A percentile compares a stretch with the other conserved stretches of the same genome.
Conservation (phyloP, 2,797 vertebrate species). For the Peromyscus eremicus region DNA sequence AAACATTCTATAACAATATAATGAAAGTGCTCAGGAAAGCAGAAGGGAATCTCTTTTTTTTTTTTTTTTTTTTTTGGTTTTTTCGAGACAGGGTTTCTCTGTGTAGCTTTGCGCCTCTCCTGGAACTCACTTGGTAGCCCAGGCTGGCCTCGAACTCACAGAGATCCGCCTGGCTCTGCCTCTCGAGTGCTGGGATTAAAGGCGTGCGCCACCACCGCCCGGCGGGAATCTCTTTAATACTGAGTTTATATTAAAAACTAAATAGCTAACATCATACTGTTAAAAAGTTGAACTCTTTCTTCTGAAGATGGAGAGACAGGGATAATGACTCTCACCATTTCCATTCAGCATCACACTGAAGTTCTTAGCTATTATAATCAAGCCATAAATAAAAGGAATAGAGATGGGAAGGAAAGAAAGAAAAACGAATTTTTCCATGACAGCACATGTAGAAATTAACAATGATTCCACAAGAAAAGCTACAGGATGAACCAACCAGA, state of each 20-base stretch:
- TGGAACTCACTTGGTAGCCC: too few species aligned
- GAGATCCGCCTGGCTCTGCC: too few species aligned
- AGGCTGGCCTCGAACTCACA: too few species aligned
- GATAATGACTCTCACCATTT: background rate
- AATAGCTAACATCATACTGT: background rate
- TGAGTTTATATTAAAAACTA: background rate
- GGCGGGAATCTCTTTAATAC: constrained; percentile 12
- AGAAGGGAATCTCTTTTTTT: constrained; percentile 1
- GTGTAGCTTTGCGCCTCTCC: too few species aligned
- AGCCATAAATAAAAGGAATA: background rate
- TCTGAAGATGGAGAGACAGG: background rate
- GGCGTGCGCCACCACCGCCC: too few species aligned
- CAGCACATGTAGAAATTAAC: background rate
- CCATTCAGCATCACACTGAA: background rate
- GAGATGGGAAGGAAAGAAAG: background rate
- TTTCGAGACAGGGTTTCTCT: too few species aligned
- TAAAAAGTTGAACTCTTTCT: background rate
- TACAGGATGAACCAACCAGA: background rate
- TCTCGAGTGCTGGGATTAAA: too few species aligned
- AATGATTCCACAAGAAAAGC: background rate
- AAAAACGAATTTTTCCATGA: background rate
- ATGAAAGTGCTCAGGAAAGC: background rate
- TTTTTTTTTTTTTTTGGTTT: too few species aligned
- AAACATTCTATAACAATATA: background rate
- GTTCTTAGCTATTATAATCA: background rate